Conservation (phyloP, 2,888 invertebrate genomes). For the Mimachlamys varia region DNA sequence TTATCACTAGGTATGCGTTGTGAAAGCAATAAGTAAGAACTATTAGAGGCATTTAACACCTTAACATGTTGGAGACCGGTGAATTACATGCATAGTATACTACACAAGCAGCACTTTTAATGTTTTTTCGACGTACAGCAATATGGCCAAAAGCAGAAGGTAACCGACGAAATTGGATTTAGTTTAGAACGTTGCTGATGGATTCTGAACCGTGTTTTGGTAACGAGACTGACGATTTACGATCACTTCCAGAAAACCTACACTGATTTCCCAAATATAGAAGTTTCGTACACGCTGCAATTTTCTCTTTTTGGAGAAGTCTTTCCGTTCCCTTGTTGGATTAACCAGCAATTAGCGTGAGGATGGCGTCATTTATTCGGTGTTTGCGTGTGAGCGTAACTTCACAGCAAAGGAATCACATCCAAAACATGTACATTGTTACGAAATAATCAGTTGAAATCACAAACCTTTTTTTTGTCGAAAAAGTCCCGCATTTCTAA, state of each 20-base stretch:
- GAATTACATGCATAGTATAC: neutral
- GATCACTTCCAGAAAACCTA: neutral
- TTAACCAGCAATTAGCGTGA: neutral
- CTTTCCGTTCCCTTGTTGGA: neutral
- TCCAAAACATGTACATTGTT: neutral
- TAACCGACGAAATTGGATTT: neutral
- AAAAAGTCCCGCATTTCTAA: neutral
- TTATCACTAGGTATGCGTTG: neutral
- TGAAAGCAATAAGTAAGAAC: neutral
- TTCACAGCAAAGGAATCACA: neutral
- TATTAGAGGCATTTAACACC: neutral
- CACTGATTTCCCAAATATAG: neutral
- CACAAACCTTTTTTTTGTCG: neutral
- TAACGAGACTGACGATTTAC: neutral
- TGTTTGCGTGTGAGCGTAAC: neutral
- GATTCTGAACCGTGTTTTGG: neutral
- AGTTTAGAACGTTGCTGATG: neutral
- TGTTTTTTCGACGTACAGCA: neutral
- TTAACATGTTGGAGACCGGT: neutral
- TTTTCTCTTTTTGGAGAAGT: neutral
- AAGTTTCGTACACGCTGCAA: neutral
- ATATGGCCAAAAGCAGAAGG: neutral
- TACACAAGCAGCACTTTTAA: neutral
- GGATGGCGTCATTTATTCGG: neutral
- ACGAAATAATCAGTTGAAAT: neutral